These are phyloP conservation scores for Galaxias olidus DNA, from an alignment of 2,797 vertebrate genomes.

Conservation along the genomic window DNA sequence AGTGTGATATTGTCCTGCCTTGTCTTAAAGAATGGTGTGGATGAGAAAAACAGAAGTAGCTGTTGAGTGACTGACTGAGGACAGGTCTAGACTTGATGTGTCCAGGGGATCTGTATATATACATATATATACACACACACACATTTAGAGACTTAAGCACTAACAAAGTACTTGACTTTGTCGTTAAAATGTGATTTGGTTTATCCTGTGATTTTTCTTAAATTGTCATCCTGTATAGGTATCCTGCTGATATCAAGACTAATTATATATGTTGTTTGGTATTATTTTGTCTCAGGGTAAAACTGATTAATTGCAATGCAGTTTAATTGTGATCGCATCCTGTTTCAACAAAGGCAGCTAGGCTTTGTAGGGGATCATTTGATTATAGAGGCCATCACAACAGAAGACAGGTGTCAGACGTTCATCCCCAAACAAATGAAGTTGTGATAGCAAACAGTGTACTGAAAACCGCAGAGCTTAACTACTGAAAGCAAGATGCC, in stretches of 20 bases:
- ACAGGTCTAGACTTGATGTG: constrained; percentile 35
- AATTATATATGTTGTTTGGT: no score
- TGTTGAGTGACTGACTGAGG: constrained; percentile 31
- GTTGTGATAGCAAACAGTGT: constrained; percentile 61
- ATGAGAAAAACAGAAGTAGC: background rate
- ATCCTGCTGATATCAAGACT: no score
- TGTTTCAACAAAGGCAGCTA: background rate
- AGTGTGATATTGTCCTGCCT: constrained; percentile 11
- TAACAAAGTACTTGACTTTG: constrained; percentile 18
- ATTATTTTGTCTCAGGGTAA: background rate
- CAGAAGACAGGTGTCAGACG: constrained; percentile 34
- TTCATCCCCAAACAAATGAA: constrained; percentile 58
- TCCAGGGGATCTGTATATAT: constrained; percentile 23
- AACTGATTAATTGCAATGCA: background rate
- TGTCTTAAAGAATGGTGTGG: constrained; percentile 25
- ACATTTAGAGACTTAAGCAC: constrained; percentile 14
- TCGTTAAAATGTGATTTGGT: no score
- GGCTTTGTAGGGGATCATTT: constrained; percentile 21
- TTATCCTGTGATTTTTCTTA: background rate
- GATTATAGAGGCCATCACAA: constrained; percentile 46
- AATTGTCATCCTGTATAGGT: background rate
- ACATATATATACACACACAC: constrained; percentile 15
- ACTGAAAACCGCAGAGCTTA: constrained; percentile 25
- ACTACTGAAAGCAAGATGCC: no score
- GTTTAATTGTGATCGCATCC: background rate